These are phyloP conservation scores for Tuta absoluta DNA, from an alignment of 2,888 invertebrate genomes.

Conservation along the genomic window DNA sequence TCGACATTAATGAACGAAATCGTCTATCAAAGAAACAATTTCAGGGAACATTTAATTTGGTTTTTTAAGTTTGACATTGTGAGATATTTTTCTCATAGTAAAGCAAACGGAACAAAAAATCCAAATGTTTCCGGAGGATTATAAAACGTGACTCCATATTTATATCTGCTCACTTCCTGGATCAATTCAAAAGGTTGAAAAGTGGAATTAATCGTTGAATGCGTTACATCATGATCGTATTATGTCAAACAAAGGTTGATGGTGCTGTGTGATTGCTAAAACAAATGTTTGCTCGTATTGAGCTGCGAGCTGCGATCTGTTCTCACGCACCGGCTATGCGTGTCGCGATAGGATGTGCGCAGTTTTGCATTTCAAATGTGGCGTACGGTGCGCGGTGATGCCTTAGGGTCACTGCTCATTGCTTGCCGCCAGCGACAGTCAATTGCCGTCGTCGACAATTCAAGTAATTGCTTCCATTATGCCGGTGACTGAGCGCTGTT, in stretches of 20 bases:
- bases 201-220: constrained; percentile 23
- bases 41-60: constrained; percentile 51
- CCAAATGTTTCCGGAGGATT: constrained; percentile 26
- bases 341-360: constrained; percentile 59
- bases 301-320: background rate
- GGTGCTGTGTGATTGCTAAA: constrained; percentile 24
- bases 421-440: constrained; percentile 35
- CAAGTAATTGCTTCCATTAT: constrained; percentile 52
- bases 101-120: constrained; percentile 31
- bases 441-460: constrained; percentile 52
- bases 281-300: constrained; percentile 9
- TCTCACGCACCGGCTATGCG: constrained; percentile 19
- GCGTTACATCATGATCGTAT: constrained; percentile 20
- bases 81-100: constrained; percentile 28
- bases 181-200: constrained; percentile 30
- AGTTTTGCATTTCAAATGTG: constrained; percentile 71
- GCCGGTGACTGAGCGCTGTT: constrained; percentile 43
- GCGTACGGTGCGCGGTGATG: constrained; percentile 43
- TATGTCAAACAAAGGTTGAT: constrained; percentile 20
- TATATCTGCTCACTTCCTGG: constrained; percentile 41
- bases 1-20: constrained; percentile 60
- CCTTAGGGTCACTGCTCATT: constrained; percentile 53
- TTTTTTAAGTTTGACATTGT: constrained; percentile 35
- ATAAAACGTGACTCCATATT: constrained; percentile 37
- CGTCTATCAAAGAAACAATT: constrained; percentile 62